Evolutionary conservation across 2,888 invertebrate species (phyloP).

Genomic region (Teleiodes luculella): DNA sequence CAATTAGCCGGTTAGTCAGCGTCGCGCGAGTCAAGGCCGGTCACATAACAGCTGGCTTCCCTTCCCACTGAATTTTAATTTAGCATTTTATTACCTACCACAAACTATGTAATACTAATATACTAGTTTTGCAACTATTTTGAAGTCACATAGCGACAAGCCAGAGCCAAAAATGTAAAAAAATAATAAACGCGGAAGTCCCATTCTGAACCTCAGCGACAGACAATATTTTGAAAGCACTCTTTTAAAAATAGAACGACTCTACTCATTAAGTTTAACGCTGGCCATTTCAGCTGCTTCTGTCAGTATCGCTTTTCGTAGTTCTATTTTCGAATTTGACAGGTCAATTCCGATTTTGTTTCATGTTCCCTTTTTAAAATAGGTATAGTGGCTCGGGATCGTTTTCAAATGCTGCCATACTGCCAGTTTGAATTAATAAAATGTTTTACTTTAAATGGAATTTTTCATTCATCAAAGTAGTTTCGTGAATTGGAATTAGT

Average conservation of each 20-base stretch:
- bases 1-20: slow-evolving; percentile 8
- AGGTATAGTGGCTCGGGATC: not conserved
- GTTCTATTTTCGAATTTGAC: slow-evolving; percentile 42
- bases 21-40: slow-evolving; percentile 64
- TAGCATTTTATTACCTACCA: too few species aligned
- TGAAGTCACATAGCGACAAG: slow-evolving; percentile 51
- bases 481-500: slow-evolving; percentile 29
- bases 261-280: slow-evolving; percentile 25
- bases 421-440: slow-evolving; percentile 18
- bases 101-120: slow-evolving; percentile 40
- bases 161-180: slow-evolving; percentile 27
- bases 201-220: slow-evolving; percentile 14
- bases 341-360: slow-evolving; percentile 26
- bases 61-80: slow-evolving; percentile 66
- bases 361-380: slow-evolving; percentile 21
- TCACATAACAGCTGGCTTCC: slow-evolving; percentile 60
- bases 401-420: not conserved
- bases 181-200: slow-evolving; percentile 31
- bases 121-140: slow-evolving; percentile 53
- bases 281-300: slow-evolving; percentile 23
- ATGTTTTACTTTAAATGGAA: slow-evolving; percentile 3
- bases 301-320: slow-evolving; percentile 23
- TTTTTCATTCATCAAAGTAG: slow-evolving; percentile 39
- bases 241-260: slow-evolving; percentile 35
- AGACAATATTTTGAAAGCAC: slow-evolving; percentile 32